phyloP scores from a whole-genome alignment of 35 echinoderm and acorn worm species.

The Heliocidaris tuberculata region DNA sequence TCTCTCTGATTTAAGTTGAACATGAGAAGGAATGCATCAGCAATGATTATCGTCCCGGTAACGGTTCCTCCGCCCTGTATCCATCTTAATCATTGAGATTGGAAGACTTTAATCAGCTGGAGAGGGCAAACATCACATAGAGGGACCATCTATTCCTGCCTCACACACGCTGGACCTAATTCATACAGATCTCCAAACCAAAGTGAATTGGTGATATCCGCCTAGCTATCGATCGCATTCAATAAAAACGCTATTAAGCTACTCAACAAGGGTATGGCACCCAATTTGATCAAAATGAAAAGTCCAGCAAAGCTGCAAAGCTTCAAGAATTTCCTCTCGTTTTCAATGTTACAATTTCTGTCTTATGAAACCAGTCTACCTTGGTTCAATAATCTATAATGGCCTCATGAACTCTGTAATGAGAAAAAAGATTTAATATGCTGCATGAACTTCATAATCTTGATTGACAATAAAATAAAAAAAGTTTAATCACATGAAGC shows the following conservation, averaged over 20 bases:
- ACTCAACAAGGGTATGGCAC: neutral
- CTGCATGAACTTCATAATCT: neutral
- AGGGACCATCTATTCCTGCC: neutral
- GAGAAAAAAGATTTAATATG: neutral
- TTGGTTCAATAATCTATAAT: neutral
- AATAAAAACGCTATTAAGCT: slow-evolving; percentile 30
- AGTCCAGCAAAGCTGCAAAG: neutral
- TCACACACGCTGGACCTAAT: slow-evolving; percentile 23
- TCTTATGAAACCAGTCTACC: neutral
- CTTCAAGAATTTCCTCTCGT: neutral
- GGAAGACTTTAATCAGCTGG: slow-evolving; percentile 25
- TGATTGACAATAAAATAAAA: too few species aligned
- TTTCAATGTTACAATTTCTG: neutral
- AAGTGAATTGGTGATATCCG: slow-evolving; percentile 15
- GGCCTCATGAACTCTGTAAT: neutral
- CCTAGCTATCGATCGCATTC: neutral
- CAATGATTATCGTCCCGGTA: slow-evolving; percentile 31
- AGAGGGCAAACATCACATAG: slow-evolving; percentile 24
- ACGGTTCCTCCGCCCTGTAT: slow-evolving; percentile 4
- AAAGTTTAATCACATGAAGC: too few species aligned
- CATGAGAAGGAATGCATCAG: neutral
- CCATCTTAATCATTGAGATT: slow-evolving; percentile 26
- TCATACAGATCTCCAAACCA: slow-evolving; percentile 14
- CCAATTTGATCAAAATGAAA: slow-evolving; percentile 20
- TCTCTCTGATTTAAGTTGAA: neutral